Base-by-base conservation (phyloP, 2,797 vertebrate genomes). In the Coreius guichenoti region DNA sequence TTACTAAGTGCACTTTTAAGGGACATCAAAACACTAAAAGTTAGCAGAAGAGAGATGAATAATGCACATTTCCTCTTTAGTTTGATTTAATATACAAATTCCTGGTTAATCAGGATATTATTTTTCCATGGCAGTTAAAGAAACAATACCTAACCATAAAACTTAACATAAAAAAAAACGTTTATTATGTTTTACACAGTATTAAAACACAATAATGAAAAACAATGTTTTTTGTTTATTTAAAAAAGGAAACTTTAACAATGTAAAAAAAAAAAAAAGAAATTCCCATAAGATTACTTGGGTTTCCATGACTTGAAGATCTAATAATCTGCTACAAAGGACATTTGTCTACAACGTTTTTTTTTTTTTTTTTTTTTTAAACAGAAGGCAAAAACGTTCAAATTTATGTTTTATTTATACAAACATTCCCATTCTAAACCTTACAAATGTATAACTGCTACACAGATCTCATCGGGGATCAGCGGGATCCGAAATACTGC, bases 401-500 rank as follows among this genome's bases (percentile, higher is more conserved):
- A 33, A 54, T 33, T 5, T 13, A 31, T 23, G 5, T 21, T 51
- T 29, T 29, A 47, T 74, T 69, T 36, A 39, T 23, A 58, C 31
- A 36, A 19, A 47, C 14, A 45, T 65, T 13, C 4, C 33, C 13
- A 29, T 47, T 67, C 2, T 23, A 19, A 16, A n/a, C 13, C 6
- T 7, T 47, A 36, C 8, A 36, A 26, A 54, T 54, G 13, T 16
- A 21, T 29, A 33, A 26, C 29, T 43, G 56, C 4, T 51, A 26
- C 14, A 36, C 19, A 77, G 11, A 33, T n/a, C 11, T 63, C 36
- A 61, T 29, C 39, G 9, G 29, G 6, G 17, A 7, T 87, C 80
- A 87, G 39, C 47, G 21, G 54, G 80, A 39, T 12, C 76, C 16
- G 5, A 97, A 92, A 86, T 94, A 96, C 87, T 92, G 92, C 86